Conservation (phyloP, 2,113 vertebrate genomes). For the Oxygymnocypris stewartii region DNA sequence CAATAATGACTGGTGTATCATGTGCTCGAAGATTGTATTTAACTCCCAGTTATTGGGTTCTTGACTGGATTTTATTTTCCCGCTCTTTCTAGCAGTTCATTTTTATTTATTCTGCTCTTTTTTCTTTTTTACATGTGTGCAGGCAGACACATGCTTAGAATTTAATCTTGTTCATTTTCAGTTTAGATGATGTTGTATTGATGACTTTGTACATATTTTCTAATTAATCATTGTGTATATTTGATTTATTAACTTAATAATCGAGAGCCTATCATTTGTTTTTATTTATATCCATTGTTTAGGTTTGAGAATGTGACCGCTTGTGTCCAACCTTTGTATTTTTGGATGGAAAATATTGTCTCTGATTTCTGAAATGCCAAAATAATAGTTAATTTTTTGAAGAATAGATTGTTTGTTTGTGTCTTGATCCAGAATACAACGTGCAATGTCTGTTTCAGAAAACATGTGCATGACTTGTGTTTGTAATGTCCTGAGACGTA, state of each 20-base stretch:
- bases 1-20: neutral
- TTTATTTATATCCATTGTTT: constrained; percentile 92
- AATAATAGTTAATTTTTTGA: constrained; percentile 84
- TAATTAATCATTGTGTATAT: constrained; percentile 96
- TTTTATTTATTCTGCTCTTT: constrained; percentile 12
- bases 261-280: constrained; percentile 89
- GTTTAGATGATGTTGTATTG: constrained; percentile 86
- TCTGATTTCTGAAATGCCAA: constrained; percentile 85
- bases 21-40: constrained; percentile 33
- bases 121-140: constrained; percentile 53
- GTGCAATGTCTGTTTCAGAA: constrained; percentile 52
- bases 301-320: constrained; percentile 87
- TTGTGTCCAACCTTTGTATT: constrained; percentile 78
- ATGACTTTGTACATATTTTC: constrained; percentile 83
- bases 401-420: constrained; percentile 73
- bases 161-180: constrained; percentile 85
- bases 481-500: constrained; percentile 29
- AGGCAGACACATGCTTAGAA: constrained; percentile 62
- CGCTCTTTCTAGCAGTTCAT: neutral
- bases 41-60: neutral
- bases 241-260: constrained; percentile 99
- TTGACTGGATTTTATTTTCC: constrained; percentile 17
- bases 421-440: constrained; percentile 61
- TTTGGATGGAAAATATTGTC: constrained; percentile 76
- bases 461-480: constrained; percentile 18